Conservation (phyloP, 2,113 vertebrate genomes). For the Gorsachius goisagi region DNA sequence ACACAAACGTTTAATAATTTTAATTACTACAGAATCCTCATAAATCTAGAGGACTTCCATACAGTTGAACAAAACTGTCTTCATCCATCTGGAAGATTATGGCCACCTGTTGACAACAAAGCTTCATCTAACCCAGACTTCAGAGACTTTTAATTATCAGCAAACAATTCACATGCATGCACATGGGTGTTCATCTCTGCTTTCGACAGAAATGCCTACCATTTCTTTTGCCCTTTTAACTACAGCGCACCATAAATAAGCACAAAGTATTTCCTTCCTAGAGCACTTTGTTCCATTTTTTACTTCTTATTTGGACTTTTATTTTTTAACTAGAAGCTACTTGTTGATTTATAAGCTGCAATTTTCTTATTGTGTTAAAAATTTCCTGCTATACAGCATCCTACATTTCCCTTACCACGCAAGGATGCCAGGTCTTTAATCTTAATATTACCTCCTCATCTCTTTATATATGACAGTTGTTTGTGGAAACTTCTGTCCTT, state of each 20-base stretch:
- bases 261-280: not conserved
- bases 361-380: not conserved
- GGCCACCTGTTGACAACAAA: not conserved
- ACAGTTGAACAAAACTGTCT: not conserved
- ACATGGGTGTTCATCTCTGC: not conserved
- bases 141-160: not conserved
- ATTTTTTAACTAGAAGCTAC: not conserved
- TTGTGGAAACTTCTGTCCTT: not conserved
- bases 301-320: not conserved
- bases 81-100: not conserved
- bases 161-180: not conserved
- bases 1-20: not conserved
- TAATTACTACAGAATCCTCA: not conserved
- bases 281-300: not conserved
- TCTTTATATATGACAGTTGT: not conserved
- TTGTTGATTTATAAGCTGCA: not conserved
- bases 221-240: not conserved
- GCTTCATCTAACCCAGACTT: not conserved
- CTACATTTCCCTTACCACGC: not conserved
- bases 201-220: not conserved
- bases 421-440: not conserved
- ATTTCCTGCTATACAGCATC: not conserved
- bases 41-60: not conserved
- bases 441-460: not conserved
- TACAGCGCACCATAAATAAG: not conserved